Conservation (phyloP, 2,888 invertebrate genomes). For the Habrosyne pyritoides region DNA sequence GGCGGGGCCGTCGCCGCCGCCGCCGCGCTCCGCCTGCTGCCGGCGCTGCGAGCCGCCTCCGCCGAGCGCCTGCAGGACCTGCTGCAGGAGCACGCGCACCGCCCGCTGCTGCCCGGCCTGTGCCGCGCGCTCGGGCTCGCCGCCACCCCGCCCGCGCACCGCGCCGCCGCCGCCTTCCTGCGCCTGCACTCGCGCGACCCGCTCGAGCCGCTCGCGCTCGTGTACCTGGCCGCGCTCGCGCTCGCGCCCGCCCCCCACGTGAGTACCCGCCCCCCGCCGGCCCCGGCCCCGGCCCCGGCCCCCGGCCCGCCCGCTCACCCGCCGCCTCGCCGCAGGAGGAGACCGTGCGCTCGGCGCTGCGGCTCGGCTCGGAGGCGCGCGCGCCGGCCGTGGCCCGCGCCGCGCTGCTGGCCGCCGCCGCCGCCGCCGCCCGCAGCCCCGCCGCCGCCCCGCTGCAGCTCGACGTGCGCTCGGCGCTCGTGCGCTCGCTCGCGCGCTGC, state of each 20-base stretch:
- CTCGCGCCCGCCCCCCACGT: slow-evolving; percentile 29
- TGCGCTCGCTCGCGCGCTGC: not conserved
- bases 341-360: slow-evolving; percentile 37
- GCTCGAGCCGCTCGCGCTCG: slow-evolving; percentile 27
- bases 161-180: slow-evolving; percentile 46
- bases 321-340: slow-evolving; percentile 19
- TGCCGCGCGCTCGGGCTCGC: slow-evolving; percentile 50
- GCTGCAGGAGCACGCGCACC: slow-evolving; percentile 17
- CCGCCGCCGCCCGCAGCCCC: slow-evolving; percentile 21
- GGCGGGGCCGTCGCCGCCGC: slow-evolving; percentile 25
- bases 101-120: slow-evolving; percentile 22
- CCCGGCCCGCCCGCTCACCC: too few relatives aligned
- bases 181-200: slow-evolving; percentile 40
- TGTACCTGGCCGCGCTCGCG: slow-evolving; percentile 35
- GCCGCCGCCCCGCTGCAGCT: slow-evolving; percentile 22
- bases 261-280: slow-evolving; percentile 42
- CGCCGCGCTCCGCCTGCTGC: slow-evolving; percentile 35
- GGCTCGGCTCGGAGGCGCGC: slow-evolving; percentile 39
- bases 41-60: slow-evolving; percentile 30
- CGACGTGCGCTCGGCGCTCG: slow-evolving; percentile 21
- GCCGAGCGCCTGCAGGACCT: slow-evolving; percentile 19
- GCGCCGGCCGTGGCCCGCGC: slow-evolving; percentile 26
- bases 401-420: slow-evolving; percentile 41
- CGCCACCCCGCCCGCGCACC: slow-evolving; percentile 41
- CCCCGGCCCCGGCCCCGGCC: slow-evolving; percentile 39